Evolutionary conservation across 2,888 invertebrate species (phyloP).

Genomic region (Dryocosmus kuriphilus): DNA sequence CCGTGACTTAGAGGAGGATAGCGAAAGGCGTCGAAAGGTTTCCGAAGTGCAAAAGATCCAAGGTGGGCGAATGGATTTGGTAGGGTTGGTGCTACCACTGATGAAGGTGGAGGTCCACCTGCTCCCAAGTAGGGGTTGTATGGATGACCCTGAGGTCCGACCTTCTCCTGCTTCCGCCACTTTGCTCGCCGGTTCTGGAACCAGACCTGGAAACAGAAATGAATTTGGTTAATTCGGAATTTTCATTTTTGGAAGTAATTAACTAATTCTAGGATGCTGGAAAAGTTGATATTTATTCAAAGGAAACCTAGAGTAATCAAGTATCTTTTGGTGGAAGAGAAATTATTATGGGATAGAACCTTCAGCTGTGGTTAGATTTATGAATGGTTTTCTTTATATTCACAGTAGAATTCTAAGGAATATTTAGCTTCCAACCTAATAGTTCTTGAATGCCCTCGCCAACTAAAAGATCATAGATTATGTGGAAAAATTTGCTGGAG

Average conservation of each 20-base stretch:
- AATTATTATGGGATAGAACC: too few relatives aligned
- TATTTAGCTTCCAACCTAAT: too few relatives aligned
- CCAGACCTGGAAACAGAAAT: conserved; percentile 87
- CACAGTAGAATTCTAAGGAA: too few relatives aligned
- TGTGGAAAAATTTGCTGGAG: neutral
- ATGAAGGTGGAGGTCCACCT: conserved; percentile 82
- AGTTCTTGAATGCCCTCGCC: too few relatives aligned
- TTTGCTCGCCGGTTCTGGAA: conserved; percentile 95
- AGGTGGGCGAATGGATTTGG: conserved; percentile 90
- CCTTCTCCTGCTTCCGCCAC: conserved; percentile 96
- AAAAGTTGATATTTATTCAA: too few relatives aligned
- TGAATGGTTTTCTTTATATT: too few relatives aligned
- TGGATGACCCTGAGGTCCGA: conserved; percentile 93
- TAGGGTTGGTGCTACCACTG: conserved; percentile 86
- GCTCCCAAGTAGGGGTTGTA: conserved; percentile 91
- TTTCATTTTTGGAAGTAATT: too few relatives aligned
- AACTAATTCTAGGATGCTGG: too few relatives aligned
- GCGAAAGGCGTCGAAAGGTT: conserved; percentile 84
- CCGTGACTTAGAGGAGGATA: conserved; percentile 81
- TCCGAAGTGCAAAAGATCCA: conserved; percentile 82
- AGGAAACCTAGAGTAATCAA: too few relatives aligned
- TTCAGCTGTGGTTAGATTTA: too few relatives aligned
- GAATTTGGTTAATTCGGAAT: neutral
- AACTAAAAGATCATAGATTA: neutral
- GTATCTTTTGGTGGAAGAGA: too few relatives aligned